Evolutionary conservation across 1,140 invertebrate genomes (phyloP).

Genomic region (Drosophila athabasca): DNA sequence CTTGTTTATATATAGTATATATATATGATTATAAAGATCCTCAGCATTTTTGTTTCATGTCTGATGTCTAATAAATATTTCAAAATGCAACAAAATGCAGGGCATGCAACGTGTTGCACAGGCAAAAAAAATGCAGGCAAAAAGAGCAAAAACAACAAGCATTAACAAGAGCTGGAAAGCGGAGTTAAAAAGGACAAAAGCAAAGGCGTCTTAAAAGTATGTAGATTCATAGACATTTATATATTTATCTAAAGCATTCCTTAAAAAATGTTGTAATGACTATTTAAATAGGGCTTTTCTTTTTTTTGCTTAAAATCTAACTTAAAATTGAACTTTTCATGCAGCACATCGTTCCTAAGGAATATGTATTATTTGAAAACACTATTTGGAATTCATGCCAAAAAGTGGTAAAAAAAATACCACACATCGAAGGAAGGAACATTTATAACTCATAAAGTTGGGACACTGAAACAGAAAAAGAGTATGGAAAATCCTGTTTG

Average conservation of each 20-base stretch:
- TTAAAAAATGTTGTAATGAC: not conserved
- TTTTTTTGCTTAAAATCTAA: too few relatives aligned
- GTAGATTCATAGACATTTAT: constrained; percentile 12
- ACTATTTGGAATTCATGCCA: too few relatives aligned
- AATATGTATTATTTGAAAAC: too few relatives aligned
- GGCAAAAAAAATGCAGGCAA: constrained; percentile 47
- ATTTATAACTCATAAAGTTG: too few relatives aligned
- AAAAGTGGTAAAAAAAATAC: too few relatives aligned
- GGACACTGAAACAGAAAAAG: too few relatives aligned
- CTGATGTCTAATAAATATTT: constrained; percentile 46
- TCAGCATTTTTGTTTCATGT: constrained; percentile 30
- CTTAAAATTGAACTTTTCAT: not conserved
- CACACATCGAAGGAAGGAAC: too few relatives aligned
- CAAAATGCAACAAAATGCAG: constrained; percentile 62
- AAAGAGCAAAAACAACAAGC: constrained; percentile 51
- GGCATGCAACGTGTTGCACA: constrained; percentile 64
- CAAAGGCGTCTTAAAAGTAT: constrained; percentile 36
- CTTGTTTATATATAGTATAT: constrained; percentile 42
- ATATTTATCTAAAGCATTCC: not conserved
- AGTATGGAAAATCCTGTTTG: too few relatives aligned
- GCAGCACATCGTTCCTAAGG: not conserved
- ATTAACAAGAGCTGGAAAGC: constrained; percentile 34
- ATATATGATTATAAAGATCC: constrained; percentile 38
- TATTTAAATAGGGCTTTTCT: too few relatives aligned
- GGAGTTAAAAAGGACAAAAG: constrained; percentile 21